Evolutionary conservation across 2,113 vertebrate species (phyloP).

Genomic region (Ctenomys sociabilis): DNA sequence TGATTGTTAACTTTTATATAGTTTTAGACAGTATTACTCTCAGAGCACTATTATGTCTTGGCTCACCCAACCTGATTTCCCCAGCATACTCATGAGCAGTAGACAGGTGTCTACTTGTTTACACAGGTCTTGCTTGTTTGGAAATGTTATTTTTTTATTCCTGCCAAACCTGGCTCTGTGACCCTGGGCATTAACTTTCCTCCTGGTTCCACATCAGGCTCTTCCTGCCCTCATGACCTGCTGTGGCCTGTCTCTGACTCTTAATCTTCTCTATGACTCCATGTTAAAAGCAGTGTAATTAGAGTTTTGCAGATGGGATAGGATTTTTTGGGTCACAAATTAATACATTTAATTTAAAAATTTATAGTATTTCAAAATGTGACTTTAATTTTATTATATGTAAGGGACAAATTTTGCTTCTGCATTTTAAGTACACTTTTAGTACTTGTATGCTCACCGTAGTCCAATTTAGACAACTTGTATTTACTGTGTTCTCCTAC

Average conservation of each 20-base stretch:
- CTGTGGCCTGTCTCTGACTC: not conserved
- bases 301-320: not conserved
- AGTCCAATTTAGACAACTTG: not conserved
- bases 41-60: not conserved
- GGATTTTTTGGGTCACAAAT: not conserved
- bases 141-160: not conserved
- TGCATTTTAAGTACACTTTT: slow-evolving; percentile 10
- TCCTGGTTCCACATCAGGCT: not conserved
- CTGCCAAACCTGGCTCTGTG: not conserved
- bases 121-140: not conserved
- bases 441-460: not conserved
- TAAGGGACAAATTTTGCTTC: not conserved
- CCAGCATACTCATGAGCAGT: not conserved
- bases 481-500: slow-evolving; percentile 8
- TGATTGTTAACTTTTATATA: not conserved
- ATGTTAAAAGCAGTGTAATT: not conserved
- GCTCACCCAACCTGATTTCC: not conserved
- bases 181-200: not conserved
- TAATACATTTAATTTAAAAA: not conserved
- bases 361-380: not conserved
- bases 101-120: not conserved
- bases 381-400: not conserved
- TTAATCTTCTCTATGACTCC: not conserved
- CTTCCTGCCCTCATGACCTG: not conserved
- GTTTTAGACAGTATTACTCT: not conserved